These are phyloP conservation scores for Aphidius gifuensis DNA, from an alignment of 1,140 invertebrate species.

Conservation along the genomic window DNA sequence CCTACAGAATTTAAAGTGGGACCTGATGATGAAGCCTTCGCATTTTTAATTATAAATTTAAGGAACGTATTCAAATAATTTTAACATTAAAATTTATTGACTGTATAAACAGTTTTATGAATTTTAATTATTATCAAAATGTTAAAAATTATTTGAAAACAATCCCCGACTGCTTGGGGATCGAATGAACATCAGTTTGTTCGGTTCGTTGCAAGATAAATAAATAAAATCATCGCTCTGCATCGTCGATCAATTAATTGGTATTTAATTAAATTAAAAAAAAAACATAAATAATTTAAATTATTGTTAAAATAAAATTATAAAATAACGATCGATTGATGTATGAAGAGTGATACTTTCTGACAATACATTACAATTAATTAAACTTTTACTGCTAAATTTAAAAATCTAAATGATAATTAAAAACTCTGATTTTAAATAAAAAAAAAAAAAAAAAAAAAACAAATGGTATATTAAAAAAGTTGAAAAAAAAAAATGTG, in stretches of 20 bases:
- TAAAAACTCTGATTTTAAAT: conserved; percentile 37
- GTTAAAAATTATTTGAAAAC: conserved; percentile 12
- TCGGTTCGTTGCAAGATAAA: conserved; percentile 37
- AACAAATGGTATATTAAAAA: neutral
- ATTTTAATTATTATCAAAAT: conserved; percentile 4
- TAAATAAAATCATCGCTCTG: conserved; percentile 43
- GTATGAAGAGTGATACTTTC: conserved; percentile 51
- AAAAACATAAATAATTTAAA: neutral
- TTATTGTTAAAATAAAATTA: conserved; percentile 22
- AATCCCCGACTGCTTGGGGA: conserved; percentile 34
- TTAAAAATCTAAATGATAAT: conserved; percentile 29
- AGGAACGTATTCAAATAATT: conserved; percentile 17
- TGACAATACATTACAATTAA: conserved; percentile 55
- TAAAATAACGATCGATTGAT: conserved; percentile 41
- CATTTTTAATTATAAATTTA: conserved; percentile 48
- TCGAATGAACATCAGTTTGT: conserved; percentile 37
- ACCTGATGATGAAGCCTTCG: conserved; percentile 39
- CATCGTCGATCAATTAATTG: conserved; percentile 35
- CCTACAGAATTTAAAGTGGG: neutral
- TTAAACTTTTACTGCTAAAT: conserved; percentile 52
- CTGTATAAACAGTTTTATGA: conserved; percentile 6
- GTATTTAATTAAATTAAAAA: neutral
- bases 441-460: conserved; percentile 8
- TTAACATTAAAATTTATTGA: conserved; percentile 13
- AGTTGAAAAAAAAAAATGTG: neutral